phyloP scores from a whole-genome alignment of 35 echinoderm and acorn worm genomes.

The Anneissia japonica region DNA sequence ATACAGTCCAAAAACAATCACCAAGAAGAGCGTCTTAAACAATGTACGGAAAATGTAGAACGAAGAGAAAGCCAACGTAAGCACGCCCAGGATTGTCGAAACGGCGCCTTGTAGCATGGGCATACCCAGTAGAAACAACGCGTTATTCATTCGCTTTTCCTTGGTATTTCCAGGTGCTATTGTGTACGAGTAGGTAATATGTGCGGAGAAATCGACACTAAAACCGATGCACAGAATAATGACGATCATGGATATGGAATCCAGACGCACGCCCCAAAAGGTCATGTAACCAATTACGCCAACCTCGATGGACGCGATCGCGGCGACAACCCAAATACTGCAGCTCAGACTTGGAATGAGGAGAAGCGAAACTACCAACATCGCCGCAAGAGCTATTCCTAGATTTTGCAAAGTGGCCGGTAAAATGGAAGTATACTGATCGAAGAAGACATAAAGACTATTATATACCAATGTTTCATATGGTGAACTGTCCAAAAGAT shows the following conservation, averaged over 20 bases:
- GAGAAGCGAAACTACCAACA: conserved; percentile 67
- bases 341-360: conserved; percentile 77
- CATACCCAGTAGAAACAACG: conserved; percentile 41
- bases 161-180: conserved; percentile 53
- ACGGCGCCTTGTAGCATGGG: conserved; percentile 48
- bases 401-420: conserved; percentile 90
- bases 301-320: conserved; percentile 67
- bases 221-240: conserved; percentile 98
- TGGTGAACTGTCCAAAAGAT: conserved; percentile 19
- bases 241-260: conserved; percentile 91
- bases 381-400: conserved; percentile 58
- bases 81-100: conserved; percentile 39
- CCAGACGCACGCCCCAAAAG: conserved; percentile 28
- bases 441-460: conserved; percentile 64
- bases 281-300: conserved; percentile 95
- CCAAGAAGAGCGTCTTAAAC: conserved; percentile 52
- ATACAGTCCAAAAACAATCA: conserved; percentile 40
- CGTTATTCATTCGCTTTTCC: conserved; percentile 1
- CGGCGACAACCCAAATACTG: conserved; percentile 54
- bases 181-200: conserved; percentile 88
- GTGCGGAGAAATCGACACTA: conserved; percentile 97
- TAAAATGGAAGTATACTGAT: conserved; percentile 74
- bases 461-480: conserved; percentile 46
- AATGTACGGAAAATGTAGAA: conserved; percentile 51
- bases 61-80: conserved; percentile 3